These are phyloP conservation scores for Tetropium fuscum DNA, from an alignment of 2,888 invertebrate genomes.

Conservation along the genomic window DNA sequence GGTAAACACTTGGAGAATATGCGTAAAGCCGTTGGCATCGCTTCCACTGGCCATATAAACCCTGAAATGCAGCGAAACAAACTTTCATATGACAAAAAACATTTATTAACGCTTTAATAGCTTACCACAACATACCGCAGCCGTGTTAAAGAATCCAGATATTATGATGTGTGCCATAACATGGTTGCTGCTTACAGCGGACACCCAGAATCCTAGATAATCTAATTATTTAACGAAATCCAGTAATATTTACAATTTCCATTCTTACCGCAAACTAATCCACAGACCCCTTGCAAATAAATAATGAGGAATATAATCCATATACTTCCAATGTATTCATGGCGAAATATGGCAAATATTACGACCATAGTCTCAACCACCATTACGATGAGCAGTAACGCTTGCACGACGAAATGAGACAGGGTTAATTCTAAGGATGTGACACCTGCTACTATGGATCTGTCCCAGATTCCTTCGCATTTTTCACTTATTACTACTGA, in stretches of 20 bases:
- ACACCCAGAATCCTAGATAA: conserved; percentile 87
- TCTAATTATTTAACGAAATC: too few relatives aligned
- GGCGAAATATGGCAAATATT: conserved; percentile 72
- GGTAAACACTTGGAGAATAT: conserved; percentile 68
- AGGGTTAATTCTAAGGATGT: conserved; percentile 82
- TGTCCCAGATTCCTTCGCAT: conserved; percentile 87
- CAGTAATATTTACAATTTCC: too few relatives aligned
- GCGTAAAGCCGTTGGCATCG: conserved; percentile 67
- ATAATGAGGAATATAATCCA: conserved; percentile 72
- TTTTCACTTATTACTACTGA: conserved; percentile 82
- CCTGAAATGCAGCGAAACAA: too few relatives aligned
- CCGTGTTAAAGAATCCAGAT: conserved; percentile 92
- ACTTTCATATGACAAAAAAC: too few relatives aligned
- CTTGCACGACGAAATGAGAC: conserved; percentile 83
- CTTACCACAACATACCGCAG: conserved; percentile 67
- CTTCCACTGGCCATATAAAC: conserved; percentile 78
- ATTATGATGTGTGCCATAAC: conserved; percentile 86
- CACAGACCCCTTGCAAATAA: conserved; percentile 81
- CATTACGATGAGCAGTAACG: conserved; percentile 74
- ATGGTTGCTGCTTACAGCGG: conserved; percentile 82
- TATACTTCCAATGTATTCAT: conserved; percentile 74
- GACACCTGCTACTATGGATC: conserved; percentile 89
- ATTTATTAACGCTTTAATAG: too few relatives aligned
- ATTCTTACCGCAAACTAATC: conserved; percentile 86
- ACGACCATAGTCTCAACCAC: conserved; percentile 72